phyloP scores from a whole-genome alignment of 2,113 vertebrate species.

The Vulpes vulpes region DNA sequence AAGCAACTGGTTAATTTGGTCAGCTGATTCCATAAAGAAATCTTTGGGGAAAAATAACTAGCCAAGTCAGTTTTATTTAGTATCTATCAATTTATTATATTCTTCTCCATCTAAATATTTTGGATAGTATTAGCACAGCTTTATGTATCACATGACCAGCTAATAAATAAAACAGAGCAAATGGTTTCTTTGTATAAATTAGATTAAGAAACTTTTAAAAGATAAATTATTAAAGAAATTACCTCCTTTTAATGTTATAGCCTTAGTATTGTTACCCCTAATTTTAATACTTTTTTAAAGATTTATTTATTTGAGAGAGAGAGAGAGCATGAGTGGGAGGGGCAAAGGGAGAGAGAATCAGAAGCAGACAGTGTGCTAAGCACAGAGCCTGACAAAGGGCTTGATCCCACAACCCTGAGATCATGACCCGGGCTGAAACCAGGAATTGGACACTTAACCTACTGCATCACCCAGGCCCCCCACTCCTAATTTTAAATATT shows the following conservation, averaged over 20 bases:
- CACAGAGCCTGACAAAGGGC: background rate
- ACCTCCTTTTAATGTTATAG: background rate
- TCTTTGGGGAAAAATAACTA: background rate
- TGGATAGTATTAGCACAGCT: background rate
- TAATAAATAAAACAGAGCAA: background rate
- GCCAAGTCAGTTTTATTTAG: background rate
- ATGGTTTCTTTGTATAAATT: background rate
- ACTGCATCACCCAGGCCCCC: background rate
- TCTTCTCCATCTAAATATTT: background rate
- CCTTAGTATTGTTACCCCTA: background rate
- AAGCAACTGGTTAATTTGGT: background rate
- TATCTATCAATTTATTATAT: background rate
- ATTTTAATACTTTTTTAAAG: conserved; percentile 4
- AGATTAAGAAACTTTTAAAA: background rate
- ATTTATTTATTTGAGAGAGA: background rate
- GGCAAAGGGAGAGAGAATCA: background rate
- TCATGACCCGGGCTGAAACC: background rate
- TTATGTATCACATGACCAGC: background rate
- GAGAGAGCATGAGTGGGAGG: background rate
- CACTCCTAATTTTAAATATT: conserved; percentile 28
- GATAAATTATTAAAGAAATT: conserved; percentile 2
- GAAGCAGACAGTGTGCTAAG: background rate
- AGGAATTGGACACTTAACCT: background rate
- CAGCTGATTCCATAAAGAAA: background rate
- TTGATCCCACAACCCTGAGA: background rate